Evolutionary conservation across 2,888 invertebrate genomes (phyloP).

Genomic region (Branchellion lobata): DNA sequence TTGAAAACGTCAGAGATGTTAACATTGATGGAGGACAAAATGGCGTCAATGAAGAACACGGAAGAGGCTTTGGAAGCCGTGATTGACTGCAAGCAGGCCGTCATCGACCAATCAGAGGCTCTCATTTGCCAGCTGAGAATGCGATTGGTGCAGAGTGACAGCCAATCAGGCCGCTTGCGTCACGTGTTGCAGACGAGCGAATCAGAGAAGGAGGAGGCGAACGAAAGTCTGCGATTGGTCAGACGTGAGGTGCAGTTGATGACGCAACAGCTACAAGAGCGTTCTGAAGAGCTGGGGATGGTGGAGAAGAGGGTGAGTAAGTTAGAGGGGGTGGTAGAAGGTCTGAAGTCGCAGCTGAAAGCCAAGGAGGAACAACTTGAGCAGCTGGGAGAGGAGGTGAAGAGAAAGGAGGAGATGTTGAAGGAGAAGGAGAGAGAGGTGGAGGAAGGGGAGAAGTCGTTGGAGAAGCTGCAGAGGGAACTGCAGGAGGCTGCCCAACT

Average conservation of each 20-base stretch:
- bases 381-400: background rate
- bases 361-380: background rate
- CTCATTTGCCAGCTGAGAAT: constrained; percentile 59
- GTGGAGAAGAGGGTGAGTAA: background rate
- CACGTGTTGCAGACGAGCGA: background rate
- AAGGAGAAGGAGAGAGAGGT: constrained; percentile 2
- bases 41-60: constrained; percentile 39
- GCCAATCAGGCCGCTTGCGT: constrained; percentile 55
- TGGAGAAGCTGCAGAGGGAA: constrained; percentile 4
- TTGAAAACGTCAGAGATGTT: background rate
- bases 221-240: background rate
- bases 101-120: constrained; percentile 61
- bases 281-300: background rate
- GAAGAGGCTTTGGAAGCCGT: constrained; percentile 57
- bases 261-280: background rate
- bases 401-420: background rate
- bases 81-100: constrained; percentile 60
- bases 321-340: background rate
- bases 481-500: background rate
- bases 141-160: constrained; percentile 57
- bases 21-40: background rate
- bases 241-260: background rate
- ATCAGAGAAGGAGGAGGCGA: background rate
- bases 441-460: background rate
- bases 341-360: background rate